Base-by-base conservation (phyloP, 2,888 invertebrate genomes). In the Drosophila setosimentum region DNA sequence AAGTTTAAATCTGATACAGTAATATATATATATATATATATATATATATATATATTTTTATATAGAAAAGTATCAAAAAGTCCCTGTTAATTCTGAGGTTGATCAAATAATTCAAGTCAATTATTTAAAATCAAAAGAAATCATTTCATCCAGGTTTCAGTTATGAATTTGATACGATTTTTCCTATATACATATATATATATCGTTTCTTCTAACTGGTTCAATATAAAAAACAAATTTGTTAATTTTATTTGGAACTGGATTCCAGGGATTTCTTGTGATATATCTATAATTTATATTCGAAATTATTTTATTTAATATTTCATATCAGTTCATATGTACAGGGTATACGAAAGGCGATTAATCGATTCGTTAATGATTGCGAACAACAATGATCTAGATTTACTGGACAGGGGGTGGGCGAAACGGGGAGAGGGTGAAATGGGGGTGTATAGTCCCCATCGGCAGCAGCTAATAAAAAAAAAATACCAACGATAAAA, bases 311-410 rank as follows among this genome's bases (percentile, higher is more conserved):
- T 24, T 2, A 5, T 53, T 29, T n/a, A n/a, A n/a, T n/a, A n/a
- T n/a, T n/a, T n/a, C n/a, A n/a, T n/a, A n/a, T n/a, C n/a, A 1
- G 1, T 1, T 10, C 21, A 6, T 16, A 18, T 5, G 18, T 35
- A 18, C 55, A 54, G 66, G 66, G 66, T 53, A 76, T 54, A 8
- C 13, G 37, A 55, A n/a, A 59, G 33, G 60, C 80, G 73, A 77
- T 83, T 76, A 83, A 85, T 88, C 75, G 86, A 85, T 86, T 85
- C 57, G 71, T 65, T 77, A 75, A 66, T 65, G 61, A 76, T 65
- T 74, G 50, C 58, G 51, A 69, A 61, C 55, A 69, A 60, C 59
- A 66, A 61, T 49, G 35, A 64, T 54, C 54, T 55, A 29, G 30
- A 7, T 37, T 32, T 27, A 73, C 48, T 68, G 24, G 21, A 4